Evolutionary conservation across 2,113 vertebrate species (phyloP).

Genomic region (Ptyas mucosa): DNA sequence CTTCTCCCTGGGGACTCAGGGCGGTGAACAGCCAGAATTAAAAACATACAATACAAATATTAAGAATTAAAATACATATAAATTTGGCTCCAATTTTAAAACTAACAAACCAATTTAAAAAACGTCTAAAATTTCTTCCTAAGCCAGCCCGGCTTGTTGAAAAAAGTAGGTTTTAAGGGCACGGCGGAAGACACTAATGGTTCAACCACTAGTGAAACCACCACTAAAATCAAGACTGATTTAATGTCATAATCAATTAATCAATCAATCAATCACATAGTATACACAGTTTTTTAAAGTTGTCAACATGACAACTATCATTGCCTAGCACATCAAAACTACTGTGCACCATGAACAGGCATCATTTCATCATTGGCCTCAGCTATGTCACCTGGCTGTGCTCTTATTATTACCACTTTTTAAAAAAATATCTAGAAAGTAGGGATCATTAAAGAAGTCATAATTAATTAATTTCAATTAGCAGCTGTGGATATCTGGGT

Average conservation of each 20-base stretch:
- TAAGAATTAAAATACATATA: no score
- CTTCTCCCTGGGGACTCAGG: no score
- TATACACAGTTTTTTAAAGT: neutral
- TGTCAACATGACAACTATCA: neutral
- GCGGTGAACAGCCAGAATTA: no score
- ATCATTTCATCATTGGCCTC: neutral
- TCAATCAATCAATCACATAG: neutral
- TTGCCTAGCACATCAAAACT: neutral
- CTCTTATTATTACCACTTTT: no score
- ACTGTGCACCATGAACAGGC: neutral
- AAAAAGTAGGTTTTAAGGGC: no score
- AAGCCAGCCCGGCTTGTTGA: no score
- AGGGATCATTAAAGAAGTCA: neutral
- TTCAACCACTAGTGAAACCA: neutral
- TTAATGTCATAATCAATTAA: neutral
- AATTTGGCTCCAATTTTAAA: no score
- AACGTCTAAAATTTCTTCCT: no score
- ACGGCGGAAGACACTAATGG: no score
- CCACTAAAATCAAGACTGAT: neutral
- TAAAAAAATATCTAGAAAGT: neutral
- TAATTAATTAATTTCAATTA: neutral
- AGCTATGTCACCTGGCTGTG: neutral
- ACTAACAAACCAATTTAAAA: no score
- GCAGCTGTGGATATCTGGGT: neutral
- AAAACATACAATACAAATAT: no score